Evolutionary conservation across 2,113 vertebrate genomes (phyloP).

Genomic region (Phrynocephalus versicolor): DNA sequence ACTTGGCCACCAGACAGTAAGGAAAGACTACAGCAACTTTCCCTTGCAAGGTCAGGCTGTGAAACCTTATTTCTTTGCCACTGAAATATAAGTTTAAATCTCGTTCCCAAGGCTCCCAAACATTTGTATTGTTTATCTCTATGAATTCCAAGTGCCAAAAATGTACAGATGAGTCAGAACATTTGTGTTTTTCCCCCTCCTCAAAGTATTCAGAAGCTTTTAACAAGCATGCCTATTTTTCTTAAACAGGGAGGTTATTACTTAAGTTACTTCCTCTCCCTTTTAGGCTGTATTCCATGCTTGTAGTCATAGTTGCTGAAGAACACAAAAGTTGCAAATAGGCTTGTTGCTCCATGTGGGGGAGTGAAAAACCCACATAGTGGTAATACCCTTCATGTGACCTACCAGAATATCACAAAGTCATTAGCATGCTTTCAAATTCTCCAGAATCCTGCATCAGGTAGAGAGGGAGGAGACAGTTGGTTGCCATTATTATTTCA

Average conservation of each 20-base stretch:
- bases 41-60: neutral
- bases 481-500: too few relatives aligned
- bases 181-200: neutral
- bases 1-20: neutral
- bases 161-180: neutral
- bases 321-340: neutral
- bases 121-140: neutral
- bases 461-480: too few relatives aligned
- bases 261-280: neutral
- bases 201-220: neutral
- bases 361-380: neutral
- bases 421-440: neutral
- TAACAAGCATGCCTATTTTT: neutral
- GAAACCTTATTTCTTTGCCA: neutral
- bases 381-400: neutral
- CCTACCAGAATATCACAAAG: neutral
- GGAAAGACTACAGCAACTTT: neutral
- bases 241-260: neutral
- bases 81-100: neutral
- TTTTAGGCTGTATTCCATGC: neutral
- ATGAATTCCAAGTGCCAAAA: neutral
- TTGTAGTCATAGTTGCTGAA: neutral
- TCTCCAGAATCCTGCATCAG: neutral
- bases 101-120: neutral
- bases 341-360: neutral